These are phyloP conservation scores for Dunckerocampus dactyliophorus DNA, from an alignment of 2,113 vertebrate species.

Conservation along the genomic window DNA sequence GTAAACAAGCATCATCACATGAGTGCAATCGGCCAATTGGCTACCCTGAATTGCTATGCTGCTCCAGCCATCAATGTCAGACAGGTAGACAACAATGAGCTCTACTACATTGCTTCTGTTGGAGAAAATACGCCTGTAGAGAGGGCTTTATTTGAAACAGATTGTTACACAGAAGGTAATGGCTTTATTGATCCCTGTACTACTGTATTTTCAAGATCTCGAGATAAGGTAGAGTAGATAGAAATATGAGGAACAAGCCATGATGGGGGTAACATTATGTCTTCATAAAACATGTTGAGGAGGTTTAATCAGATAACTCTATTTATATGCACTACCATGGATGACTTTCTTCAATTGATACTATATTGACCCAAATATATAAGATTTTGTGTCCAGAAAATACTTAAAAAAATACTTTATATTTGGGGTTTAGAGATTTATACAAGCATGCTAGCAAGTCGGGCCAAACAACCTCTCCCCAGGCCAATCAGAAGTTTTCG, in stretches of 20 bases:
- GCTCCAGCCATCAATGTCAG: neutral
- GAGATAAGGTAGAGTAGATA: slow-evolving; percentile 23
- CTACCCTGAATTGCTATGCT: neutral
- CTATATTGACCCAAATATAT: no score
- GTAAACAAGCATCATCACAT: slow-evolving; percentile 14
- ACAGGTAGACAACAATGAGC: neutral
- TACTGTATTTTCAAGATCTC: slow-evolving; percentile 35
- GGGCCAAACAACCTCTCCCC: no score
- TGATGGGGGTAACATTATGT: slow-evolving; percentile 1
- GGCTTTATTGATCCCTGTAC: slow-evolving; percentile 62
- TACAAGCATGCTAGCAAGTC: no score
- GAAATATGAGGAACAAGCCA: slow-evolving; percentile 18
- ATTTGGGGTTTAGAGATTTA: no score
- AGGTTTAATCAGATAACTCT: neutral
- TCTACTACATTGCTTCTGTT: neutral
- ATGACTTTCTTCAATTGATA: neutral
- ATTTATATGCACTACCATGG: neutral
- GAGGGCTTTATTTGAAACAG: slow-evolving; percentile 66
- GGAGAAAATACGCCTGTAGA: slow-evolving; percentile 34
- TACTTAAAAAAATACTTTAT: no score
- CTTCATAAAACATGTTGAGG: slow-evolving; percentile 6
- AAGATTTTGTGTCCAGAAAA: no score
- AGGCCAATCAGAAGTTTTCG: no score
- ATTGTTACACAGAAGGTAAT: slow-evolving; percentile 66
- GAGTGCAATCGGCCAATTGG: slow-evolving; percentile 4